A percentile compares a stretch with the other conserved stretches of the same genome.
Evolutionary conservation across 2,797 vertebrate genomes (phyloP).

Genomic region (Eurystomus glaucurus): DNA sequence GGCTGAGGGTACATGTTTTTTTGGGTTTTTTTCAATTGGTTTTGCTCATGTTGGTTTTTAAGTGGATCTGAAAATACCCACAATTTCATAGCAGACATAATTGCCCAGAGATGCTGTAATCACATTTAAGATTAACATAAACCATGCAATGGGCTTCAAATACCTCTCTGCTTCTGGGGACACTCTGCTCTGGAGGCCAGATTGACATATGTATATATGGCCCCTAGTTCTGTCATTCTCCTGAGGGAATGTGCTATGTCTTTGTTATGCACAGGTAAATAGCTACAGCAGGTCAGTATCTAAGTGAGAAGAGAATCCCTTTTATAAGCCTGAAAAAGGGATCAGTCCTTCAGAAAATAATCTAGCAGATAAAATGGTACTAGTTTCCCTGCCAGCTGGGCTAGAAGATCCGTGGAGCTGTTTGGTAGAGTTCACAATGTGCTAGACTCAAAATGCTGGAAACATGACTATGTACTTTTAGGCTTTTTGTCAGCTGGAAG

Average conservation of each 20-base stretch:
- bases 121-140: background rate
- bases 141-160: rapidly evolving
- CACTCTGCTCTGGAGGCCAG: background rate
- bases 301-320: background rate
- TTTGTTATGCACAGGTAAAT: background rate
- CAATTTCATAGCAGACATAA: background rate
- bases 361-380: background rate
- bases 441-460: background rate
- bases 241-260: background rate
- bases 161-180: background rate
- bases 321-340: background rate
- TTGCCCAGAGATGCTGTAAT: background rate
- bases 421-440: background rate
- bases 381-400: background rate
- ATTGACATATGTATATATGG: background rate
- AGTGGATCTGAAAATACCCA: background rate
- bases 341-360: background rate
- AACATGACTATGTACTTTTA: background rate
- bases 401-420: background rate
- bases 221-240: background rate
- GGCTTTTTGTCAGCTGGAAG: background rate
- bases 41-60: background rate
- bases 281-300: background rate
- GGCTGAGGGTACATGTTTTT: background rate
- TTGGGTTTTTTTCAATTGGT: background rate